Base-by-base conservation (phyloP, 2,113 vertebrate species). In the Reinhardtius hippoglossoides region DNA sequence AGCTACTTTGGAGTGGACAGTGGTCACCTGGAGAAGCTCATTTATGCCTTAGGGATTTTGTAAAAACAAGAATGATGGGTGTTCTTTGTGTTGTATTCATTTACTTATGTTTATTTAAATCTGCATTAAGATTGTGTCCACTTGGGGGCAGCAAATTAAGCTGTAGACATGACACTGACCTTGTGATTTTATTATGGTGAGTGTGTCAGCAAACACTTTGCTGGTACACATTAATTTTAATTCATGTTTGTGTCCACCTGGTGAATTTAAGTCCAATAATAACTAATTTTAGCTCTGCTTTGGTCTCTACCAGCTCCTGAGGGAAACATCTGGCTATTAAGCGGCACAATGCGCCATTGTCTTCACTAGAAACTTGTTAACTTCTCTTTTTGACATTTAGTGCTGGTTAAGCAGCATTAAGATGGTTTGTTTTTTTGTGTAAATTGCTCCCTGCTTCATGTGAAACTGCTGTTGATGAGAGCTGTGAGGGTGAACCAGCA, bases 1-100 rank as follows among this genome's bases (percentile, higher is more conserved):
- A 42, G 40, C 1, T 52, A 7, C 42, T 62, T 71, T 70, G 65
- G 26, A 78, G 18, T 50, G 18, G 48, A n/a, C 50, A 54, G n/a
- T n/a, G n/a, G n/a, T n/a, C 6, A 66, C 61, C 61, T 70, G 16
- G 10, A 61, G 46, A 75, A 21, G 10, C 52, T 13, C 18, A 10
- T 1, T 37, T 13, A 16, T 21, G 50, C 20, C 0, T 54, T 2
- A 14, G 13, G 16, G 44, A 18, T 48, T 48, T 16, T 5, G 15
- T 48, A 48, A 48, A 18, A 48, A 6, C 16, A 4, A 48, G 44
- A 16, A 18, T 15, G 44, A 16, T 16, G 15, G 44, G 16, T 42
- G 44, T 48, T 15, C 44, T 48, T 7, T 18, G 15, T 44, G 42
- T 44, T 15, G 10, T 44, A 44, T 13, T 44, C 12, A 44, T 44